These are phyloP conservation scores for Pantherophis guttatus DNA, from an alignment of 2,113 vertebrate genomes.

Conservation along the genomic window DNA sequence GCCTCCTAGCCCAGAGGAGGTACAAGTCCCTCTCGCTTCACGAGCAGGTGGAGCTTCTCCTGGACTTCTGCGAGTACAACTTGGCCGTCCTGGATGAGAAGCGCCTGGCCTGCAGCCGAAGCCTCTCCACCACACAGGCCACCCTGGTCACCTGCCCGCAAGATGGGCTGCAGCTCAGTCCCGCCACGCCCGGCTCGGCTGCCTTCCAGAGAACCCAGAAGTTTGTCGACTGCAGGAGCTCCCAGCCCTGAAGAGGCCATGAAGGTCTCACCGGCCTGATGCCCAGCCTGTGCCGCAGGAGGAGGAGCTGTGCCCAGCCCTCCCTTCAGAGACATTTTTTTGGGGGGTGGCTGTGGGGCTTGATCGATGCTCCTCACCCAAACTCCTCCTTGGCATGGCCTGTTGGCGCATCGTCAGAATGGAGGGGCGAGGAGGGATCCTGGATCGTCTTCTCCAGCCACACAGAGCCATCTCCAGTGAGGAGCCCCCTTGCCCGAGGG, in stretches of 20 bases:
- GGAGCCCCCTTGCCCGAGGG: rapidly evolving
- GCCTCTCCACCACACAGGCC: not conserved
- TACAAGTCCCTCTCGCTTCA: slow-evolving; percentile 78
- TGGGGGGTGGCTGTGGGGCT: not conserved
- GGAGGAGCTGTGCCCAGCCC: not conserved
- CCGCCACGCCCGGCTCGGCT: not conserved
- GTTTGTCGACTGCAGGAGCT: slow-evolving; percentile 49
- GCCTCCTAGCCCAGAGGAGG: slow-evolving; percentile 82
- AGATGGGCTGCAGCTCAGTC: slow-evolving; percentile 12
- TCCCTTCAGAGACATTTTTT: not conserved
- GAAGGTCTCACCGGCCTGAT: not conserved
- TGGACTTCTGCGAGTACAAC: slow-evolving; percentile 83
- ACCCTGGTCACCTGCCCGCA: not conserved
- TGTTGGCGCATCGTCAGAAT: not conserved
- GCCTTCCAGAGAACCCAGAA: slow-evolving; percentile 34
- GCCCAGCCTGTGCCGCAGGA: not conserved
- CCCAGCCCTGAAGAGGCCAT: slow-evolving; percentile 38
- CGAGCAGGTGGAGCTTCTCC: slow-evolving; percentile 78
- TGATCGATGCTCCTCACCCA: not conserved
- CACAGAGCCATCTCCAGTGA: not conserved
- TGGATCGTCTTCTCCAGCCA: not conserved
- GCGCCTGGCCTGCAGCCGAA: slow-evolving; percentile 70
- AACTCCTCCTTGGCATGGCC: rapidly evolving
- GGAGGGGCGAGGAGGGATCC: not conserved
- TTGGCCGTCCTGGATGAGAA: slow-evolving; percentile 74